Evolutionary conservation across 92 coral and sea anemone species (phyloP), one percentile per base, ranked within the genome.

Genomic region (Isaurus tuberculatus): DNA sequence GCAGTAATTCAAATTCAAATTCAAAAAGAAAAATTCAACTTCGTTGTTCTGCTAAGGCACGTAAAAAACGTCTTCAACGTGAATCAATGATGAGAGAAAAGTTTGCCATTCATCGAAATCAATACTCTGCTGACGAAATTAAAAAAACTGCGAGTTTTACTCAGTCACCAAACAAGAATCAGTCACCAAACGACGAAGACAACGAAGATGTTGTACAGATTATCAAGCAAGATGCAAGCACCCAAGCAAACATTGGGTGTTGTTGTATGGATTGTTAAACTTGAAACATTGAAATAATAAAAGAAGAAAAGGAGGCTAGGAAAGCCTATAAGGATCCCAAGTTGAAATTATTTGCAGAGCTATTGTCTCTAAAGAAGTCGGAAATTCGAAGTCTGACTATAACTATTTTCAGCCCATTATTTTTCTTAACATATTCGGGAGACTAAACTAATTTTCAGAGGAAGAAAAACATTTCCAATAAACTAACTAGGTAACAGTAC

Each of bases 21-120:
- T 31, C 1, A 30, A 58, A 77, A 27, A n/a, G 51, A 15, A 27
- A 23, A 34, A 58, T 20, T 22, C 82, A 77, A 22, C 27, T 77
- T 64, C 82, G 82, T 20, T 77, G 82, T 40, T 77, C 82, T 22
- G 33, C 34, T 28, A 77, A 77, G 15, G 82, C 82, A 22, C 70
- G 82, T 19, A 77, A 26, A 33, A 32, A 77, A 27, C 37, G 82
- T 23, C 82, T 77, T 25, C 82, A 17, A 34, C 42, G 64, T 30
- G 69, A 77, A 26, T 77, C 48, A 34, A 23, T 53, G n/a, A 30
- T 60, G 3, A 19, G 26, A 31, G 22, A 4, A 13, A 16, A 33
- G 29, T 32, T 16, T 22, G 49, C 13, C 15, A 30, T 17, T 8
- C 23, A 77, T 5, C 51, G 22, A 55, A 23, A 77, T 31, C 8